Evolutionary conservation across 2,888 invertebrate genomes (phyloP), one percentile per base, ranked within the genome.

Genomic region (Drosophila hamatofila): DNA sequence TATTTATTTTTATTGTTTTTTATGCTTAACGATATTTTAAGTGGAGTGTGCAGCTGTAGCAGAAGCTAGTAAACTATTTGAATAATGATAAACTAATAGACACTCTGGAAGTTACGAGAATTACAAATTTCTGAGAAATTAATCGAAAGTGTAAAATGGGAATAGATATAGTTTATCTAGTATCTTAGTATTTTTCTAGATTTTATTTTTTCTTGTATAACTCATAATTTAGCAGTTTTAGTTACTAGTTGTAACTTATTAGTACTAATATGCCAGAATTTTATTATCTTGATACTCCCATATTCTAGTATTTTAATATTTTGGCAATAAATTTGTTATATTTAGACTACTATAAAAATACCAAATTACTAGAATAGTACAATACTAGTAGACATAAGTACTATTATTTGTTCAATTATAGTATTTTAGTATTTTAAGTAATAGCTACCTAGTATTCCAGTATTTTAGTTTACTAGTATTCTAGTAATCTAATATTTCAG

Each of bases 21-120:
- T 85, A 87, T 87, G 79, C 81, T 89, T 81, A 89, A 84, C 84
- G 79, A 89, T 84, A 88, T 89, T 87, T 87, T 83, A 87, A 85
- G 89, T 88, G 84, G 76, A 88, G 72, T 75, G 66, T 76, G 76
- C 79, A 72, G 74, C 67, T 61, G 75, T 63, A 72, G 58, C 64
- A 59, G 63, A 69, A 73, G 52, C 60, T n/a, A 61, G 37, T 44
- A 65, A 14, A 25, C 7, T 23, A n/a, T 5, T 9, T 3, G 9
- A 12, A n/a, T 4, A 42, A 4, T 61, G 51, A 56, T 49, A 6
- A 12, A 59, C 39, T 4, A 1, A 1, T 9, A 44, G 2, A 65
- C 78, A 69, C 57, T 51, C 51, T 68, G n/a, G 11, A 12, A 11
- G 4, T 14, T 14, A 44, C 1, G 0, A 2, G 33, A 1, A 7